Evolutionary conservation across 2,888 invertebrate species (phyloP).

Genomic region (Andrena chrysosceles): DNA sequence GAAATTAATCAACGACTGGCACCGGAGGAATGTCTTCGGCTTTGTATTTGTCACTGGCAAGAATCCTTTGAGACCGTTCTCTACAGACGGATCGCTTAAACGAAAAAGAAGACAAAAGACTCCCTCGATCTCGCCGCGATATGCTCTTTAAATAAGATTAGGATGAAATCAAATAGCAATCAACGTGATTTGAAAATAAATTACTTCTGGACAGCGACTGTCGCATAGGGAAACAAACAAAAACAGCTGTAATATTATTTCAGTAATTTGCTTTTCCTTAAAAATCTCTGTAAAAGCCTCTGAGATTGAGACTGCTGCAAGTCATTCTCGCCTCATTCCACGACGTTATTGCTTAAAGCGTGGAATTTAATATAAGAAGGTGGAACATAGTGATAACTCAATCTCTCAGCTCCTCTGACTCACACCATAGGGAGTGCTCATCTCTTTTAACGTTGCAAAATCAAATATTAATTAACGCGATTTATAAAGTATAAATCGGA

Average conservation of each 20-base stretch:
- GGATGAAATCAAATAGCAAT: neutral
- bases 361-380: too few species aligned
- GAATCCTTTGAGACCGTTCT: constrained; percentile 72
- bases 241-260: neutral
- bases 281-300: neutral
- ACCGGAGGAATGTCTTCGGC: constrained; percentile 70
- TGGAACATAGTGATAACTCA: too few species aligned
- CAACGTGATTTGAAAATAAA: neutral
- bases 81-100: constrained; percentile 22
- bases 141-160: neutral
- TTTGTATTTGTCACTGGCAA: constrained; percentile 82
- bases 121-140: constrained; percentile 32
- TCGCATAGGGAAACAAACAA: neutral
- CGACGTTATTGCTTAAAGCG: too few species aligned
- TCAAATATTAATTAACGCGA: too few species aligned
- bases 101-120: constrained; percentile 40
- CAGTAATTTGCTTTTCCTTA: neutral
- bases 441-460: too few species aligned
- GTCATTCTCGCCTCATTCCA: too few species aligned
- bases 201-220: neutral
- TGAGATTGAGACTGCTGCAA: neutral
- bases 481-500: too few species aligned
- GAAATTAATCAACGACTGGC: constrained; percentile 66
- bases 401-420: too few species aligned
- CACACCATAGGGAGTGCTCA: too few species aligned